Evolutionary conservation across 2,113 vertebrate species (phyloP), one percentile per base, ranked within the genome.

Genomic region (Phodopus roborovskii): DNA sequence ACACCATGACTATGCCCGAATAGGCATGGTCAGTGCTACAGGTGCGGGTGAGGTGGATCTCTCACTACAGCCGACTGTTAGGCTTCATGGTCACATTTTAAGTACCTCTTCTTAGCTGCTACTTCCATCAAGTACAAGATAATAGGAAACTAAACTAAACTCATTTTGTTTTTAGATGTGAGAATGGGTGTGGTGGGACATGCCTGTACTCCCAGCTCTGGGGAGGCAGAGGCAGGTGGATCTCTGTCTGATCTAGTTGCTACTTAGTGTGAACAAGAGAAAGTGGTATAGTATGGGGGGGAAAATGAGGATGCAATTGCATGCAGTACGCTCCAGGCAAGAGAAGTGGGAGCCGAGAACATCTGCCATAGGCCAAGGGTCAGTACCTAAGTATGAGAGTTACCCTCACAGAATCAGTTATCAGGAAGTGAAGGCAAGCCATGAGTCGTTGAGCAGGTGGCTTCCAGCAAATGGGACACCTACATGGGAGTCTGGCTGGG

Each of bases 351-450:
- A 36, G 24, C 85, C 70, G 83, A 62, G 45, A 68, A 45, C 9
- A 7, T 64, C 45, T 85, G 85, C 39, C 68, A 3, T 50, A 53
- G 87, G 82, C 36, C 82, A 74, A 48, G 30, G 82, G 89, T 94
- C 89, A 89, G 83, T 36, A 60, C 50, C 26, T 64, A 87, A 48
- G 77, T 81, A 24, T 68, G 82, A 62, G 82, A 50, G 73, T 73
- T 73, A 66, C 66, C 86, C 71, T 24, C 73, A 64, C 3, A 42
- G 48, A 93, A 94, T 91, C 68, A 8, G 42, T 22, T 97, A 79
- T 96, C 94, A 97, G 96, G 89, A 94, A 91, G 89, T 91, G 26
- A 95, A 82, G 70, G 42, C 30, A 58, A 33, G 88, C 77, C 91
- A 94, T 30, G 77, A 39, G 50, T 73, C 83, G 87, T 39, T 1